phyloP scores from a whole-genome alignment of 1,140 invertebrate species.

The Wasmannia auropunctata region DNA sequence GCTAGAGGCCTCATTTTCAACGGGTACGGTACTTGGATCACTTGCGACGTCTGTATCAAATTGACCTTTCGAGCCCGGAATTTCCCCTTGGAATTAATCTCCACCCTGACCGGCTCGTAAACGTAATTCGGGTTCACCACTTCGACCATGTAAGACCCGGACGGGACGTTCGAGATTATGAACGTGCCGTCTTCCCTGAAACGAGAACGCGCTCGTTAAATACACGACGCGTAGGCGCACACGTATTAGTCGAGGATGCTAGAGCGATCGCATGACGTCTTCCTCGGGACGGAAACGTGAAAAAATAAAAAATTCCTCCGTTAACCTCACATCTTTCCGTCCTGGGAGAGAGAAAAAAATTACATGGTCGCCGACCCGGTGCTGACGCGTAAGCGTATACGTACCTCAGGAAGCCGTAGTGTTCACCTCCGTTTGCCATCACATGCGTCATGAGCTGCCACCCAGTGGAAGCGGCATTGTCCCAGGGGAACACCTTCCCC shows the following conservation, averaged over 20 bases:
- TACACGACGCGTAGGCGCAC: background rate
- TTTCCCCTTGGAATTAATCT: constrained; percentile 98
- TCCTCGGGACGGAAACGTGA: no score
- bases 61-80: constrained; percentile 97
- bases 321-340: no score
- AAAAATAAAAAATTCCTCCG: no score
- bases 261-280: no score
- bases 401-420: constrained; percentile 92
- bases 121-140: constrained; percentile 95
- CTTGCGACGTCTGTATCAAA: constrained; percentile 95
- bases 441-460: constrained; percentile 93
- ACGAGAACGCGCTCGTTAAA: constrained; percentile 56
- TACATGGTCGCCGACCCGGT: no score
- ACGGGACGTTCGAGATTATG: constrained; percentile 94
- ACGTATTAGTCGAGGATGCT: background rate
- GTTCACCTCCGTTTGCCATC: constrained; percentile 95
- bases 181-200: constrained; percentile 96
- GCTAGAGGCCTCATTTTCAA: constrained; percentile 93
- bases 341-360: no score
- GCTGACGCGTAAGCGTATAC: no score
- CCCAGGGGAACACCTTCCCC: constrained; percentile 92
- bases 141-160: constrained; percentile 98
- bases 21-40: constrained; percentile 96
- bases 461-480: constrained; percentile 86
- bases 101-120: constrained; percentile 96